phyloP scores from a whole-genome alignment of 2,113 vertebrate genomes.

The Delphinapterus leucas region DNA sequence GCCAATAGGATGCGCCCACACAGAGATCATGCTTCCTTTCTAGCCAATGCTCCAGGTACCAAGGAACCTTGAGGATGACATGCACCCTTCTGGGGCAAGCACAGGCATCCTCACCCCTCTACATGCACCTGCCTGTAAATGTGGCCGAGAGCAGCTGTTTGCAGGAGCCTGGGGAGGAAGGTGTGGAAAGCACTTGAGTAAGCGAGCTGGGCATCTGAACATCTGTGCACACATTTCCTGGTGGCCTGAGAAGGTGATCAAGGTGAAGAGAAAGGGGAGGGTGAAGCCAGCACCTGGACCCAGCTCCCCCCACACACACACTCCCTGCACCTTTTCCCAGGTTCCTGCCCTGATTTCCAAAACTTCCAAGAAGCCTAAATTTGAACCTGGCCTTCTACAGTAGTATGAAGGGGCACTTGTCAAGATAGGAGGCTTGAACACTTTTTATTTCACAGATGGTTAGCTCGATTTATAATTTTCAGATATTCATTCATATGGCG shows the following conservation, averaged over 20 bases:
- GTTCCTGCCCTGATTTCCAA: background rate
- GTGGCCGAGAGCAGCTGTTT: background rate
- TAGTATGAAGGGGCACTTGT: background rate
- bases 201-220: fast-evolving
- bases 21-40: background rate
- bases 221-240: background rate
- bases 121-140: background rate
- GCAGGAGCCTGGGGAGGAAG: fast-evolving
- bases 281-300: background rate
- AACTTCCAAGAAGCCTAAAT: background rate
- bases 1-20: background rate
- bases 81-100: fast-evolving
- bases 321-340: too few species aligned
- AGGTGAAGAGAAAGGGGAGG: background rate
- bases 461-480: conserved; percentile 27
- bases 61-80: background rate
- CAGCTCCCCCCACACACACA: background rate
- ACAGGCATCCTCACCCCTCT: background rate
- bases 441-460: conserved; percentile 38
- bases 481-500: background rate
- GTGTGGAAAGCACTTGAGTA: background rate
- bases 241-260: fast-evolving
- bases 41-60: background rate
- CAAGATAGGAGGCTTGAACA: background rate
- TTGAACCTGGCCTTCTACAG: background rate